Conservation (phyloP, 2,113 vertebrate genomes). For the Parotia lawesii region DNA sequence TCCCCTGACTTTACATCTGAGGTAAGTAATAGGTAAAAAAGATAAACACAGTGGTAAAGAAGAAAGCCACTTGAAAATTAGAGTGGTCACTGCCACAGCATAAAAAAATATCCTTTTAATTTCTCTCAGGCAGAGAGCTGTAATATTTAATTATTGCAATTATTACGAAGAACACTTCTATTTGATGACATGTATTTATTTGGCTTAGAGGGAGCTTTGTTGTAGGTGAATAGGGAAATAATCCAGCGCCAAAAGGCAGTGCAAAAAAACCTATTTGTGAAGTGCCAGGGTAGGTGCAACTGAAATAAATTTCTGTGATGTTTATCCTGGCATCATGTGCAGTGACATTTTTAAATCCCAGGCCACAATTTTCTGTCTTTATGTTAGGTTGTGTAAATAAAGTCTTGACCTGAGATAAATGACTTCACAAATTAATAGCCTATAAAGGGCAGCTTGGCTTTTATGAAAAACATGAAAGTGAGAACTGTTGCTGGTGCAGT, state of each 20-base stretch:
- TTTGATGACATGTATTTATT: neutral
- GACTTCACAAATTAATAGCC: constrained; percentile 18
- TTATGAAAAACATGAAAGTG: neutral
- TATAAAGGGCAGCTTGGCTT: neutral
- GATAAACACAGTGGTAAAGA: neutral
- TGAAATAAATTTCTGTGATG: neutral
- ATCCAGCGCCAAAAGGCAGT: neutral
- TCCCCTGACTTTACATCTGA: neutral
- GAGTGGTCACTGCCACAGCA: neutral
- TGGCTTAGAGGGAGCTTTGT: neutral
- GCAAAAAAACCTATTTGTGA: neutral
- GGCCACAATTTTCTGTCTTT: neutral
- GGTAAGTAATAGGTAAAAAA: neutral
- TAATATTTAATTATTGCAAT: neutral
- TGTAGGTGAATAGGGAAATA: neutral
- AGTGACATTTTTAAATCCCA: neutral
- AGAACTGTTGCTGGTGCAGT: neutral
- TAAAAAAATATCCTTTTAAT: neutral
- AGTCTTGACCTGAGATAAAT: neutral
- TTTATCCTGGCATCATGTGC: neutral
- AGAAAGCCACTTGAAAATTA: neutral
- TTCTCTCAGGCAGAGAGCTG: neutral
- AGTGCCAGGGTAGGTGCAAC: neutral
- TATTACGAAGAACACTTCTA: neutral
- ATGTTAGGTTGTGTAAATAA: neutral